phyloP scores from a whole-genome alignment of 2,888 invertebrate genomes.

The Zygaena filipendulae region DNA sequence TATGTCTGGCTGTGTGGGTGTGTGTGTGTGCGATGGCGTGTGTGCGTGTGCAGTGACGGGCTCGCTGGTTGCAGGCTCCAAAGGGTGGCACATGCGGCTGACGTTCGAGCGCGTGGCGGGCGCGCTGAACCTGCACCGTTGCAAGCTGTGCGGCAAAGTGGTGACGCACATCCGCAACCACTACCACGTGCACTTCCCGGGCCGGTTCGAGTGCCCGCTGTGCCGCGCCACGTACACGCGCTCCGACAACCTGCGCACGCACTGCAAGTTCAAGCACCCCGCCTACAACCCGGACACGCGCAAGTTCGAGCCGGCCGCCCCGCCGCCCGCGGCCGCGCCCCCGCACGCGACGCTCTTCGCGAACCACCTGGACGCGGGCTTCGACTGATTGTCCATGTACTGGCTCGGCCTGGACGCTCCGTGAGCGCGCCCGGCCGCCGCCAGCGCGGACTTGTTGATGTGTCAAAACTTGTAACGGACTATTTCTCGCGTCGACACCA shows the following conservation, averaged over 20 bases:
- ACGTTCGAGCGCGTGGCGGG: conserved; percentile 94
- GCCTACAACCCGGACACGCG: conserved; percentile 87
- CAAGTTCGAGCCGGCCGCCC: conserved; percentile 81
- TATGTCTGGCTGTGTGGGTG: conserved; percentile 16
- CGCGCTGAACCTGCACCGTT: conserved; percentile 92
- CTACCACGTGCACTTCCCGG: conserved; percentile 94
- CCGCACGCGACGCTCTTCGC: conserved; percentile 62
- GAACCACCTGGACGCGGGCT: conserved; percentile 68
- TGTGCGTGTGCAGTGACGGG: conserved; percentile 31
- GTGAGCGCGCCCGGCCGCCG: conserved; percentile 32
- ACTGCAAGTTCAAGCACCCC: conserved; percentile 94
- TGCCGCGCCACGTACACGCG: conserved; percentile 92
- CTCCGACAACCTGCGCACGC: conserved; percentile 92
- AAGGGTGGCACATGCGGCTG: conserved; percentile 95
- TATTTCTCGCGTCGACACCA: conserved; percentile 41
- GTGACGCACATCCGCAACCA: conserved; percentile 95
- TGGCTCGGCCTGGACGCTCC: conserved; percentile 55
- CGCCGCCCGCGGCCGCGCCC: conserved; percentile 64
- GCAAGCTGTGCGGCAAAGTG: conserved; percentile 94
- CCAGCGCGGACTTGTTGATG: conserved; percentile 31
- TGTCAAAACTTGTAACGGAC: conserved; percentile 37
- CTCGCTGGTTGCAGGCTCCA: conserved; percentile 86
- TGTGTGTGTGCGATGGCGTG: conserved; percentile 16
- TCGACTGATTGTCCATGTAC: conserved; percentile 60
- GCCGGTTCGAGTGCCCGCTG: conserved; percentile 91